Conservation (phyloP, 2,113 vertebrate species). For the Oenanthe melanoleuca region DNA sequence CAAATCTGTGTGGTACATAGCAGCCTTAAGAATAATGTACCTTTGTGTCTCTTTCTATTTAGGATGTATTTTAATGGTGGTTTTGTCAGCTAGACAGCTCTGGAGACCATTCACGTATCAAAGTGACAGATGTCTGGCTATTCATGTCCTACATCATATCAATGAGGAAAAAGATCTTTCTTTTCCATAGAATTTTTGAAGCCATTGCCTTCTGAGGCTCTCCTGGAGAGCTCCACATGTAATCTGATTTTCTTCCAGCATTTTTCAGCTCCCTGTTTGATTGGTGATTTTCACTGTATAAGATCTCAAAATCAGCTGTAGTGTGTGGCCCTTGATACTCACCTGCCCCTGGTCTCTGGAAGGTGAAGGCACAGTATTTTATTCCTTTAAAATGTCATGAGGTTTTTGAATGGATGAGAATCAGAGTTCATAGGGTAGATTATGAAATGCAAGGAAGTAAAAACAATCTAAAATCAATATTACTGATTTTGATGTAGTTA, state of each 20-base stretch:
- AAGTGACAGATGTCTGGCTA: not conserved
- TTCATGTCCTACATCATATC: not conserved
- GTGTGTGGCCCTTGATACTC: not conserved
- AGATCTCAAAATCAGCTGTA: not conserved
- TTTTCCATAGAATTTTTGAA: not conserved
- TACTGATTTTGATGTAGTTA: not conserved
- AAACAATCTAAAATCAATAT: not conserved
- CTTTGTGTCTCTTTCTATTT: constrained; percentile 9
- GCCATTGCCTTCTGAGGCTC: not conserved
- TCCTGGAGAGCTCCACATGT: not conserved
- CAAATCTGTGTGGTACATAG: not conserved
- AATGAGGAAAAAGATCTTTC: not conserved
- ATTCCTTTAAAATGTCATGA: not conserved
- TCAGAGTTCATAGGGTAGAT: not conserved
- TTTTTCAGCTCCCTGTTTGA: not conserved
- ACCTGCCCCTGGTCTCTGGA: not conserved
- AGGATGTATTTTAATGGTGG: not conserved
- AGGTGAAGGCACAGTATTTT: not conserved
- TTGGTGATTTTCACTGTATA: not conserved
- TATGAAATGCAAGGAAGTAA: not conserved
- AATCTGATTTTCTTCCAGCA: not conserved
- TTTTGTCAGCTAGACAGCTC: constrained; percentile 28
- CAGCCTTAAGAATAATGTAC: not conserved
- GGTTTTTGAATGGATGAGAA: not conserved
- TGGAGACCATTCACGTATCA: not conserved